Evolutionary conservation across 2,113 vertebrate species (phyloP).

Genomic region (Phalacrocorax brasilianus): DNA sequence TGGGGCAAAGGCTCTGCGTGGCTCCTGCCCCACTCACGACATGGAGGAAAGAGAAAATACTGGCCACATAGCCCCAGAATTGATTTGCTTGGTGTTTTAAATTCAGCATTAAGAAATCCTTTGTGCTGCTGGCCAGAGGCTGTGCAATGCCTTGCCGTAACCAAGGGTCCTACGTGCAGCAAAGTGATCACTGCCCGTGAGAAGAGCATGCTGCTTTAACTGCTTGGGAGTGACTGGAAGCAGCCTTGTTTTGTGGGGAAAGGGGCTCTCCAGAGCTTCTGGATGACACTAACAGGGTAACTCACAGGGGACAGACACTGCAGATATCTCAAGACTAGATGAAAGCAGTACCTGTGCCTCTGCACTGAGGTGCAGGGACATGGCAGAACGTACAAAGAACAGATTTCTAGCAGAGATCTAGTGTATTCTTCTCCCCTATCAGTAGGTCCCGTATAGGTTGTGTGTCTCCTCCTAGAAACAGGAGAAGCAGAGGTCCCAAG

Average conservation of each 20-base stretch:
- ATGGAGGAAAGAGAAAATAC: neutral
- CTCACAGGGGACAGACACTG: accelerated
- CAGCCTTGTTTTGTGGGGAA: neutral
- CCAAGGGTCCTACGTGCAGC: neutral
- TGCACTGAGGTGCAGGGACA: accelerated
- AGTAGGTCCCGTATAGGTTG: neutral
- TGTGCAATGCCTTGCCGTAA: constrained; percentile 9
- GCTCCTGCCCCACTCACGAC: neutral
- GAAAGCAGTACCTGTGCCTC: neutral
- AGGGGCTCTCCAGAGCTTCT: neutral
- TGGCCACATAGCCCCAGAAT: neutral
- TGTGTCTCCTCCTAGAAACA: neutral
- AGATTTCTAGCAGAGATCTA: neutral
- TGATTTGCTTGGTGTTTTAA: neutral
- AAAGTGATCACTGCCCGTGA: neutral
- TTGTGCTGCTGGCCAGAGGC: neutral
- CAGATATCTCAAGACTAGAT: neutral
- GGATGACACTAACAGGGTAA: accelerated
- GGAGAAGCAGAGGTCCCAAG: neutral
- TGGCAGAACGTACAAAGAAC: neutral
- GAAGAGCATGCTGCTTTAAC: neutral
- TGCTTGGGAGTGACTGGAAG: neutral
- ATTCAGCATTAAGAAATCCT: constrained; percentile 12
- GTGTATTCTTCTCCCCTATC: neutral
- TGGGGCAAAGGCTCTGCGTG: neutral